Base-by-base conservation (phyloP, 2,888 invertebrate species). In the Sepioteuthis lessoniana region DNA sequence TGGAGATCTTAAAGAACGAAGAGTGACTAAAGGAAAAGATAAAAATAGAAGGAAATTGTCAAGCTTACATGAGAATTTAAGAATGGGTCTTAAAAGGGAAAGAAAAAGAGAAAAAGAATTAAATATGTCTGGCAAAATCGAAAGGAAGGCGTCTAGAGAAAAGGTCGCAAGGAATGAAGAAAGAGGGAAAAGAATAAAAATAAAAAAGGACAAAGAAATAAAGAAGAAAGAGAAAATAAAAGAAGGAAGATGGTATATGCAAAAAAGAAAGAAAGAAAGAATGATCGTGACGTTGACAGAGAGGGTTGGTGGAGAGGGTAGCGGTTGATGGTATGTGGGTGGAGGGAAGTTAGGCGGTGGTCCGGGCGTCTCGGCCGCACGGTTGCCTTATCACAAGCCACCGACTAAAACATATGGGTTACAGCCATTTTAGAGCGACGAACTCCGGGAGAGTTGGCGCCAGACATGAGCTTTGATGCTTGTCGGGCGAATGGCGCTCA, bases 391-490 rank as follows among this genome's bases (percentile, higher is more conserved):
- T 76, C 76, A 76, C 13, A n/a, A 76, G 76, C 35, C 76, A 76
- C n/a, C 76, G 76, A 76, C 76, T 76, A 76, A 76, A 76, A 76
- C 76, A 76, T 76, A 76, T 76, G 76, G 76, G 76, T 76, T 76
- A 76, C 76, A 76, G 76, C 76, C 76, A 76, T 16, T 76, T 76
- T n/a, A 76, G 10, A 76, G 76, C 76, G 76, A 76, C 76, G 76
- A 76, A 35, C 76, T 76, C 76, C 76, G 76, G 76, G 76, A 76
- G 76, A n/a, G 76, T 76, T 76, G 76, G 76, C 76, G 76, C 76
- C 76, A 76, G 76, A 76, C 76, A 35, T 35, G 19, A n/a, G n/a
- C n/a, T 76, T 76, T 76, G 76, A 76, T 76, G 76, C 10, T 76
- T 76, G 76, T 16, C 76, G 76, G 76, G n/a, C n/a, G n/a, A 35